These are phyloP conservation scores for Tromatobia lineatoria DNA, from an alignment of 2,888 invertebrate species.

Conservation along the genomic window DNA sequence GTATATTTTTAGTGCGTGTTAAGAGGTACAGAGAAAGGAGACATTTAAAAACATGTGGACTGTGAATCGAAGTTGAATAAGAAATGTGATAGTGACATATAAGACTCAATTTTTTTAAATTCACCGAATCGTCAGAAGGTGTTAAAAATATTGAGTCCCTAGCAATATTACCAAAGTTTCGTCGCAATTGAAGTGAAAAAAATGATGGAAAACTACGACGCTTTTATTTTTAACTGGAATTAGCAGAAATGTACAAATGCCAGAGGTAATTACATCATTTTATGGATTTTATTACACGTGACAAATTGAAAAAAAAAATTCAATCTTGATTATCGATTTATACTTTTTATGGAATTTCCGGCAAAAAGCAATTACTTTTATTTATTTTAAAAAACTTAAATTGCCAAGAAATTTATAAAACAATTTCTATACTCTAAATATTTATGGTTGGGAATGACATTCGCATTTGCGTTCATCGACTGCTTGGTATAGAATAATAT, in stretches of 20 bases:
- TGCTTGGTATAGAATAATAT: background rate
- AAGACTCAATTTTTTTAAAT: too few relatives aligned
- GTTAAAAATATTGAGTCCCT: background rate
- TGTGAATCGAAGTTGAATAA: background rate
- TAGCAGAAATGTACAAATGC: background rate
- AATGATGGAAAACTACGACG: background rate
- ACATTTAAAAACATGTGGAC: background rate
- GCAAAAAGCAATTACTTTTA: too few relatives aligned
- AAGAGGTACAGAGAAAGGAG: background rate
- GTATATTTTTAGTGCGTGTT: background rate
- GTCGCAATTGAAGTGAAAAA: background rate
- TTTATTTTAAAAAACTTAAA: too few relatives aligned
- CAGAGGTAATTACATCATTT: background rate
- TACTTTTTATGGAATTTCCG: too few relatives aligned
- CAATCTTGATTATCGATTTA: too few relatives aligned
- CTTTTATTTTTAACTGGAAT: background rate
- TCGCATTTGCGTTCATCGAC: background rate
- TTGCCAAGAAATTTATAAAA: too few relatives aligned
- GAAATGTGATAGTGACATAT: background rate
- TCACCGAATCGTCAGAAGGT: too few relatives aligned
- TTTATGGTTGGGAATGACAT: background rate
- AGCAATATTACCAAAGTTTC: background rate
- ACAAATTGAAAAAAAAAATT: too few relatives aligned
- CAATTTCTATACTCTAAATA: too few relatives aligned
- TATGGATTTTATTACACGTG: too few relatives aligned